A percentile compares a stretch with the other conserved stretches of the same genome.
These are phyloP conservation scores for Torymus tubicola DNA, from an alignment of 2,888 invertebrate genomes.

Conservation along the genomic window DNA sequence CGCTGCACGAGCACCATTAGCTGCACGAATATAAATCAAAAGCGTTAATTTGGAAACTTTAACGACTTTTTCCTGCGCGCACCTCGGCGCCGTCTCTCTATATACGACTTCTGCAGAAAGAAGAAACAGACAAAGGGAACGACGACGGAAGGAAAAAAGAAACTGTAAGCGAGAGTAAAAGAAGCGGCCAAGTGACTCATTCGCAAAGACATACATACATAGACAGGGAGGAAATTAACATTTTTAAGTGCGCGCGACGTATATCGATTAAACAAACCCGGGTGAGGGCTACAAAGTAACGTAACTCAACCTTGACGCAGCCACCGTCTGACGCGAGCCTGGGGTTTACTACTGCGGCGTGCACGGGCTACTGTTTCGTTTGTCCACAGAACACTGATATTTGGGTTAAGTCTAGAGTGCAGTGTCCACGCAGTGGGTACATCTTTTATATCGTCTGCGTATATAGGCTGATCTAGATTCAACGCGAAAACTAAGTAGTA, in stretches of 20 bases:
- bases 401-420: too few species aligned
- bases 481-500: too few species aligned
- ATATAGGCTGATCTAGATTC: too few species aligned
- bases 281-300: neutral
- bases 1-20: neutral
- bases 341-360: conserved; percentile 30
- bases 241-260: conserved; percentile 39
- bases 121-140: too few species aligned
- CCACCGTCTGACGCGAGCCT: conserved; percentile 30
- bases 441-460: too few species aligned
- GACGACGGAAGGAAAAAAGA: neutral
- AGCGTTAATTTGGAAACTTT: neutral
- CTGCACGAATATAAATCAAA: conserved; percentile 6
- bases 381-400: neutral
- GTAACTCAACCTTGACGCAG: conserved; percentile 36
- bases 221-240: conserved; percentile 7
- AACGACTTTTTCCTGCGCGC: neutral
- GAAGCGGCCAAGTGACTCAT: conserved; percentile 15
- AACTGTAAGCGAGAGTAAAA: too few species aligned
- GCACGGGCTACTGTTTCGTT: neutral
- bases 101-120: neutral
- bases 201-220: conserved; percentile 12
- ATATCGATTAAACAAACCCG: conserved; percentile 56
- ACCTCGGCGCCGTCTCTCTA: neutral
- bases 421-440: too few species aligned